Percentiles rank a stretch among this genome's conserved stretches.
Conservation (phyloP, 2,797 vertebrate genomes). For the Scomberomorus guttatus region DNA sequence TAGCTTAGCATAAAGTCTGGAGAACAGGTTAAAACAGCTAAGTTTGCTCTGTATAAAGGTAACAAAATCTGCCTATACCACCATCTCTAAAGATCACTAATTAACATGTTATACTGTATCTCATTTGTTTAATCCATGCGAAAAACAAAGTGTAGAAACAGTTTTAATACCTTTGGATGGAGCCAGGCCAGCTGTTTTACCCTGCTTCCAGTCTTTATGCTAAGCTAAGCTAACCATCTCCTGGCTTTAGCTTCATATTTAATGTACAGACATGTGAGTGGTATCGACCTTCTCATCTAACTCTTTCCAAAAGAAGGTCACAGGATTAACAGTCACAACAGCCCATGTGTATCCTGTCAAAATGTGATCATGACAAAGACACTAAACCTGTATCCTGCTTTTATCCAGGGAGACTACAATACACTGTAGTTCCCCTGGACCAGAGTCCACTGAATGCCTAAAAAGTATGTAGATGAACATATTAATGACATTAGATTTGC, state of each 20-base stretch:
- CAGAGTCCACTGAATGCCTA: neutral
- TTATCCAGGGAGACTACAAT: too few relatives aligned
- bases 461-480: neutral
- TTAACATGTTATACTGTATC: too few relatives aligned
- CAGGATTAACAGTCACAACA: neutral
- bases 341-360: neutral
- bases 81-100: too few relatives aligned
- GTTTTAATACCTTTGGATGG: neutral
- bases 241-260: neutral
- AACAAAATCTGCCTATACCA: too few relatives aligned
- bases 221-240: neutral
- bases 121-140: neutral
- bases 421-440: neutral
- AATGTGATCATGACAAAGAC: neutral
- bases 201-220: neutral
- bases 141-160: neutral
- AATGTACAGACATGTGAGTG: neutral
- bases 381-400: neutral
- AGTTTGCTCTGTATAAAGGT: too few relatives aligned
- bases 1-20: too few relatives aligned
- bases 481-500: neutral
- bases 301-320: neutral
- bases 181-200: neutral
- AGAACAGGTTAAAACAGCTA: too few relatives aligned
- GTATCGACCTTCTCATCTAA: too few relatives aligned